These are phyloP conservation scores for Colistium nudipinnis DNA, from an alignment of 2,113 vertebrate species.

Conservation along the genomic window DNA sequence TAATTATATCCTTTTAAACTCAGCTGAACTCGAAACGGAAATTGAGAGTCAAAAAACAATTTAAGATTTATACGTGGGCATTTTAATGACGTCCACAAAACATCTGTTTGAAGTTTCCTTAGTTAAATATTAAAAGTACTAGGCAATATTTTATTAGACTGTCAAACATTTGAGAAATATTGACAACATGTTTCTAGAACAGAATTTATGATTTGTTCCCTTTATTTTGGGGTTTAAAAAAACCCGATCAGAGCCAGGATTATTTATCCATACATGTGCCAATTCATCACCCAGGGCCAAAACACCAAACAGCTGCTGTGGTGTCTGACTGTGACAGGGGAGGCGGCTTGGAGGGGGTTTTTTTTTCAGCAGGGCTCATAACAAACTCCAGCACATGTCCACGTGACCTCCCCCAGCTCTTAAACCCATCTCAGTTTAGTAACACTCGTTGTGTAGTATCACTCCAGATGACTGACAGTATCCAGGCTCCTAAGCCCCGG, in stretches of 20 bases:
- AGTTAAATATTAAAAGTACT: too few species aligned
- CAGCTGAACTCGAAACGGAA: not conserved
- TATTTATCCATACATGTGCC: not conserved
- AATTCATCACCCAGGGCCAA: slow-evolving; percentile 3
- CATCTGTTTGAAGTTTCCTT: too few species aligned
- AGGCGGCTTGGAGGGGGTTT: slow-evolving; percentile 25
- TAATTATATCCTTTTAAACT: not conserved
- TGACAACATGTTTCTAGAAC: too few species aligned
- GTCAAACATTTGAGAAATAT: not conserved
- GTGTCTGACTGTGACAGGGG: slow-evolving; percentile 28
- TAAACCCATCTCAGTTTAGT: slow-evolving; percentile 59
- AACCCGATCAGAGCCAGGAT: not conserved
- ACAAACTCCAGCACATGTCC: slow-evolving; percentile 48
- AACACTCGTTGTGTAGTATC: slow-evolving; percentile 68
- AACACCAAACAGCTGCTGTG: slow-evolving; percentile 28
- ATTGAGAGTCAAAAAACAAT: not conserved
- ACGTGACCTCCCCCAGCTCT: slow-evolving; percentile 39
- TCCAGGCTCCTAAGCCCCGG: slow-evolving; percentile 37
- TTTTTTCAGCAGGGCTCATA: slow-evolving; percentile 40
- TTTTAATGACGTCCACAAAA: too few species aligned
- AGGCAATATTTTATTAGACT: slow-evolving; percentile 6
- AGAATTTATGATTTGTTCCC: too few species aligned
- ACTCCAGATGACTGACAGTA: slow-evolving; percentile 68
- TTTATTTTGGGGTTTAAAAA: not conserved
- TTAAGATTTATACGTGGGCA: too few species aligned